Percentiles rank a stretch among this genome's conserved stretches.
Evolutionary conservation across 2,888 invertebrate genomes (phyloP).

Genomic region (Liposcelis brunnea): DNA sequence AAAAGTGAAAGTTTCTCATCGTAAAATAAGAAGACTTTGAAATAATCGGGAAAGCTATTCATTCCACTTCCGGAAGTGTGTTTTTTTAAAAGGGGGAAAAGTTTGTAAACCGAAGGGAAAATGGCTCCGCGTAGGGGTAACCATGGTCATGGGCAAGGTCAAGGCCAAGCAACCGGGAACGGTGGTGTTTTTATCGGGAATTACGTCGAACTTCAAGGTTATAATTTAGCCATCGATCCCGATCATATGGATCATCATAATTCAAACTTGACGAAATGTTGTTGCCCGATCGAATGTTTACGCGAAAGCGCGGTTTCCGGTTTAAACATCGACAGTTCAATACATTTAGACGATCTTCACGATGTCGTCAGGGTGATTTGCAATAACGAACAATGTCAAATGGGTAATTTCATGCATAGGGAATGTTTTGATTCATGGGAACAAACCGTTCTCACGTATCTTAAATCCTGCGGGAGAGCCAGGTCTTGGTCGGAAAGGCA

Average conservation of each 20-base stretch:
- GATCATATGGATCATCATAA: conserved; percentile 23
- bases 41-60: too few species aligned
- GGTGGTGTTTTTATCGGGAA: neutral
- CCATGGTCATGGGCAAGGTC: neutral
- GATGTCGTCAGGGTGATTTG: conserved; percentile 80
- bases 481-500: conserved; percentile 91
- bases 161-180: neutral
- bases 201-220: neutral
- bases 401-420: conserved; percentile 87
- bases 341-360: conserved; percentile 48
- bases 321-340: conserved; percentile 27
- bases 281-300: conserved; percentile 66
- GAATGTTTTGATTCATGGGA: conserved; percentile 94
- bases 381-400: conserved; percentile 82
- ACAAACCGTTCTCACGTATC: conserved; percentile 66
- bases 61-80: too few species aligned
- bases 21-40: too few species aligned
- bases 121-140: conserved; percentile 7
- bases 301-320: conserved; percentile 27
- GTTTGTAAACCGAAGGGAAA: too few species aligned
- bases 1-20: too few species aligned
- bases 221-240: conserved; percentile 15
- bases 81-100: too few species aligned
- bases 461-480: conserved; percentile 81
- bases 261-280: conserved; percentile 47